Evolutionary conservation across 2,797 vertebrate genomes (phyloP), one percentile per base, ranked within the genome.

Genomic region (Melanogrammus aeglefinus): DNA sequence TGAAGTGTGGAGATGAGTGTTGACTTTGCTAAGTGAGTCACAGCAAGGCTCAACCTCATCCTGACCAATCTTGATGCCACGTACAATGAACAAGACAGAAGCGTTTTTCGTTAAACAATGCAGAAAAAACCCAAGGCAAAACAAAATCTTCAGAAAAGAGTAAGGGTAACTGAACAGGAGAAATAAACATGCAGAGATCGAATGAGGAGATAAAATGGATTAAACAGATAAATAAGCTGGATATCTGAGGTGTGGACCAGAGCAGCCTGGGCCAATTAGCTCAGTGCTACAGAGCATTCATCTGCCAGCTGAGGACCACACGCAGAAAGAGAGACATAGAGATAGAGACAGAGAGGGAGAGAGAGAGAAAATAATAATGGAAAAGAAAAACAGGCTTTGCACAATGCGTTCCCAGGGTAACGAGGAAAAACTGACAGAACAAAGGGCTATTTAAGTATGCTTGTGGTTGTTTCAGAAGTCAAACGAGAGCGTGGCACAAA

Each of bases 351-450:
- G 78, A 81, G 83, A 80, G 86, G 84, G 87, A 86, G 35, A 18
- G 85, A 80, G 82, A 72, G 76, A 88, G 90, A 89, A 85, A 88
- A 89, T 82, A 80, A 76, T 84, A 88, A 87, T 91, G 86, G 87
- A 12, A 39, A 69, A 75, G 79, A 75, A 75, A 76, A 57, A 84
- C 72, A 71, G 77, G 79, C 70, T 75, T 27, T 57, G n/a, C 72
- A 31, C 77, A 75, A 78, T 38, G 73, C 3, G 85, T 93, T 88
- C 81, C 90, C 86, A 91, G 90, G 90, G 91, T 84, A 81, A 91
- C 90, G 18, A 13, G 33, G 63, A 74, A 85, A 76, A 51, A 74
- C 76, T 7, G 70, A 76, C 31, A 35, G 33, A 72, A 72, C 27
- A 72, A 72, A 71, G 29, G 70, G 70, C 70, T 72, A 72, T 72